Evolutionary conservation across 1,140 invertebrate species (phyloP), one percentile per base, ranked within the genome.

Genomic region (Saxidomus purpurata): DNA sequence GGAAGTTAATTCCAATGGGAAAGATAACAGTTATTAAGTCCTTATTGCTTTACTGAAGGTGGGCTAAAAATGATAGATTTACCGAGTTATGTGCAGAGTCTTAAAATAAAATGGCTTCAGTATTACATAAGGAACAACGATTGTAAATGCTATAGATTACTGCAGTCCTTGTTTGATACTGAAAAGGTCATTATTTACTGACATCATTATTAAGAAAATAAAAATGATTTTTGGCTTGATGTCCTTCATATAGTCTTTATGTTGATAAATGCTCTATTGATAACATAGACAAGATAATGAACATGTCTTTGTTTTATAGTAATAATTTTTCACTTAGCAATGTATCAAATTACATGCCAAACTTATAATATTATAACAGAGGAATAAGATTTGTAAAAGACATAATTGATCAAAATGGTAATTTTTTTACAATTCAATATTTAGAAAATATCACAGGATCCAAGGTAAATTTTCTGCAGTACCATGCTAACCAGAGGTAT

Each of bases 41-140:
- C 0, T 36, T 76, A 38, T 11, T 40, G 38, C 31, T 76, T 36
- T 76, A 25, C 15, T 36, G 31, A 76, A 2, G 74, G 74, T n/a
- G 74, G 74, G 8, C 13, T 79, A 13, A 28, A 28, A 43, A 49
- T 79, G 43, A 25, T 43, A 31, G 43, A 79, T 79, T 4, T 79
- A n/a, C 8, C 47, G 15, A 31, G n/a, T 25, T 79, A 38, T 79
- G 1, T 25, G 11, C 19, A 79, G 22, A 25, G 28, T 47, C 11
- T 79, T 22, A 79, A 79, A 43, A 47, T 79, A 19, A 49, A 13
- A 79, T 79, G 74, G 74, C 19, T 79, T 17, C 31, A 36, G 38
- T 19, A 40, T 17, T 15, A 9, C 25, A 13, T 38, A 76, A 28
- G 8, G 25, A 3, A 31, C 22, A n/a, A n/a, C n/a, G n/a, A 47